These are phyloP conservation scores for Byasa hedistus DNA, from an alignment of 2,888 invertebrate species.

Conservation along the genomic window DNA sequence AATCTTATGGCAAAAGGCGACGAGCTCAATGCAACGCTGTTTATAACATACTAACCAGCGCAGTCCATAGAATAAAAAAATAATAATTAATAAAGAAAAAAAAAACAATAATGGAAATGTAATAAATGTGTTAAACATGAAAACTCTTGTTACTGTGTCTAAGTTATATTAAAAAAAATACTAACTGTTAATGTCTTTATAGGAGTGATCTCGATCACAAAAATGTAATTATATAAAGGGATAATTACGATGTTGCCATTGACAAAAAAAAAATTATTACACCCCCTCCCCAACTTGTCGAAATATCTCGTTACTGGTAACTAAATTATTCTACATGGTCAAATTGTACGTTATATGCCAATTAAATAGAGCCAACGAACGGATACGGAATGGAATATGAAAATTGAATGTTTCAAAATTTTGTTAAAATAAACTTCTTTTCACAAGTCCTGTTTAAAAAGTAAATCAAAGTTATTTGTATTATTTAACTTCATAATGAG, in stretches of 20 bases:
- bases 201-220: slow-evolving; percentile 75
- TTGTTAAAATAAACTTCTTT: no score
- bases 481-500: no score
- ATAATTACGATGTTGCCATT: slow-evolving; percentile 67
- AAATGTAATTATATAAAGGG: slow-evolving; percentile 65
- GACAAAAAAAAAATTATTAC: slow-evolving; percentile 44
- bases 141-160: slow-evolving; percentile 60
- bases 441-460: no score
- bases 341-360: slow-evolving; percentile 12
- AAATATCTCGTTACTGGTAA: slow-evolving; percentile 27
- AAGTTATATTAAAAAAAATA: slow-evolving; percentile 53
- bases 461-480: no score
- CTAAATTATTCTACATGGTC: slow-evolving; percentile 20
- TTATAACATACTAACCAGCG: no score
- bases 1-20: no score
- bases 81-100: slow-evolving; percentile 41
- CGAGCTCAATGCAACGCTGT: no score
- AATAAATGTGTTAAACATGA: slow-evolving; percentile 54
- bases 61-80: slow-evolving; percentile 40
- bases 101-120: slow-evolving; percentile 64
- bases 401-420: no score
- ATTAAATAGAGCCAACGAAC: background rate
- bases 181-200: slow-evolving; percentile 79
- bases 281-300: slow-evolving; percentile 5
- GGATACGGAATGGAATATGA: no score